phyloP scores from a whole-genome alignment of 2,113 vertebrate genomes.

The Irena cyanogastra region DNA sequence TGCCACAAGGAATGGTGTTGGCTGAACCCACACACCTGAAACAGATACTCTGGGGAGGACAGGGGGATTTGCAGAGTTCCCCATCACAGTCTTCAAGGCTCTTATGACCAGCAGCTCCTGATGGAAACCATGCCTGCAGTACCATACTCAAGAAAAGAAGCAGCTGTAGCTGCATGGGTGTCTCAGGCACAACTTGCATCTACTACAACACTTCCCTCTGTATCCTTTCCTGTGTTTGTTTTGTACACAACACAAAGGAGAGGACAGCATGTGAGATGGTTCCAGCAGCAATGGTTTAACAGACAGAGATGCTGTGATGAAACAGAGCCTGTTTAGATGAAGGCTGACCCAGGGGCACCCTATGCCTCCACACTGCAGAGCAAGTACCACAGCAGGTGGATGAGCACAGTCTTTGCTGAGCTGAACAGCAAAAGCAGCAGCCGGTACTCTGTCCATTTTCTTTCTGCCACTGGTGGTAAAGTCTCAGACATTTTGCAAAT shows the following conservation, averaged over 20 bases:
- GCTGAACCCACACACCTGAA: background rate
- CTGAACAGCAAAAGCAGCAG: background rate
- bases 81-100: background rate
- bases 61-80: background rate
- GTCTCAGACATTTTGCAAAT: background rate
- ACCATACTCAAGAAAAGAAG: background rate
- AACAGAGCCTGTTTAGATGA: background rate
- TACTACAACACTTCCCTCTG: background rate
- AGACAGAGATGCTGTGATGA: background rate
- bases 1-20: background rate
- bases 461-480: background rate
- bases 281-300: background rate
- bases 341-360: background rate
- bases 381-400: fast-evolving
- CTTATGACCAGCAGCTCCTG: background rate
- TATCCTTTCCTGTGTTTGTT: background rate
- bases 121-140: background rate
- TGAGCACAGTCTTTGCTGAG: background rate
- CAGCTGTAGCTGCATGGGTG: background rate
- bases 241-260: background rate
- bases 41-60: background rate
- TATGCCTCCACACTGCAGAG: background rate
- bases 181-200: background rate
- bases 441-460: background rate
- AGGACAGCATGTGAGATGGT: background rate